Conservation (phyloP, 2,113 vertebrate species). For the Actenoides hombroni region DNA sequence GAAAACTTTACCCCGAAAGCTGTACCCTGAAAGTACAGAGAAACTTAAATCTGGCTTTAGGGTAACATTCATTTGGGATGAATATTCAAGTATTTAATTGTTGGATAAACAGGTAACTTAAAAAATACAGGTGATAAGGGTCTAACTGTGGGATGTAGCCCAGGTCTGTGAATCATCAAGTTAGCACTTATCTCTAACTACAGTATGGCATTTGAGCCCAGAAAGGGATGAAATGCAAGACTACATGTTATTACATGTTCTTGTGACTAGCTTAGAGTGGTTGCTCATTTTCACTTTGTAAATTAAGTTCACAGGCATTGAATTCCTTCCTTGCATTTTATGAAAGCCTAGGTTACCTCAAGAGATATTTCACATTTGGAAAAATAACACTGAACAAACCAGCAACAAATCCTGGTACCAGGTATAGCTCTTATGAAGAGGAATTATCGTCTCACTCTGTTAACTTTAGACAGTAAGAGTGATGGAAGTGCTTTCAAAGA, state of each 20-base stretch:
- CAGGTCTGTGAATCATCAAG: neutral
- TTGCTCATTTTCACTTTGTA: neutral
- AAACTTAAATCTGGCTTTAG: neutral
- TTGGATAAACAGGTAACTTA: neutral
- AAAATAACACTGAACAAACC: neutral
- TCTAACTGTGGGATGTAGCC: neutral
- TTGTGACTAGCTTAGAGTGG: neutral
- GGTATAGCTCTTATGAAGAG: neutral
- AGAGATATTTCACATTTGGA: neutral
- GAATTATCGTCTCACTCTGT: neutral
- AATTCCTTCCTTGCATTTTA: neutral
- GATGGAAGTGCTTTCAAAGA: neutral
- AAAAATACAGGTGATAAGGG: neutral
- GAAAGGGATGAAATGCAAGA: neutral
- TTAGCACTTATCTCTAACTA: neutral
- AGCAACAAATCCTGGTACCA: neutral
- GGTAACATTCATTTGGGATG: neutral
- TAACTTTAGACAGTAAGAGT: neutral
- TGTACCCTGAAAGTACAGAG: neutral
- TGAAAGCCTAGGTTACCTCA: neutral
- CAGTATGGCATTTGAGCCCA: neutral
- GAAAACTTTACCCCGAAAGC: neutral
- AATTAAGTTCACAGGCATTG: neutral
- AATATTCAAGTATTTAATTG: neutral
- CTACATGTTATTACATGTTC: neutral